Conservation (phyloP, 2,888 invertebrate species). For the Ischnura elegans region DNA sequence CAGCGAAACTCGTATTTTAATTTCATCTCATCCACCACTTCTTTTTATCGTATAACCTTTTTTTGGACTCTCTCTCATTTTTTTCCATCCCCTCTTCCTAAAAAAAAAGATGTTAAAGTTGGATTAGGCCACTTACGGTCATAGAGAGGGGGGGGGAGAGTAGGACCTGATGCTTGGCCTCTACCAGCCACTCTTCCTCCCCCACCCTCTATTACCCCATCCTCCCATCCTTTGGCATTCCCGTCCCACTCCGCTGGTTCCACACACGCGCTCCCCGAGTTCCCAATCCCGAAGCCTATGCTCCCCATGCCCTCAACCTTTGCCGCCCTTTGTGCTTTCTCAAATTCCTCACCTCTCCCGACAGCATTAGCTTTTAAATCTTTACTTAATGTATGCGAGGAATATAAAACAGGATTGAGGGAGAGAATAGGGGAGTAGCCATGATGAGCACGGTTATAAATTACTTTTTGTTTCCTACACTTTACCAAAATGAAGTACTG, state of each 20-base stretch:
- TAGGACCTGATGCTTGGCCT: background rate
- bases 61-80: slow-evolving; percentile 55
- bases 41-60: slow-evolving; percentile 55
- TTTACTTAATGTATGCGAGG: background rate
- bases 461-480: too few relatives aligned
- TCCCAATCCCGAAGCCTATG: background rate
- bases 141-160: slow-evolving; percentile 17
- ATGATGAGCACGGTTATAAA: background rate
- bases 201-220: background rate
- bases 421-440: background rate
- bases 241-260: background rate
- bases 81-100: slow-evolving; percentile 54
- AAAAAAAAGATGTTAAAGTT: slow-evolving; percentile 64
- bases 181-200: background rate
- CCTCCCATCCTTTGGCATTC: background rate
- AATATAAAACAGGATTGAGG: background rate
- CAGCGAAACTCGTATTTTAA: slow-evolving; percentile 64
- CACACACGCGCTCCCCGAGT: background rate
- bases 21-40: slow-evolving; percentile 65
- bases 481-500: too few relatives aligned
- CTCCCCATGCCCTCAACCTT: background rate
- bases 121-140: slow-evolving; percentile 65
- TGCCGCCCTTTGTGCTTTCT: background rate
- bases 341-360: slow-evolving; percentile 10
- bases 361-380: slow-evolving; percentile 32